Base-by-base conservation (phyloP, 1,140 invertebrate species). In the Apocrypta bakeri region DNA sequence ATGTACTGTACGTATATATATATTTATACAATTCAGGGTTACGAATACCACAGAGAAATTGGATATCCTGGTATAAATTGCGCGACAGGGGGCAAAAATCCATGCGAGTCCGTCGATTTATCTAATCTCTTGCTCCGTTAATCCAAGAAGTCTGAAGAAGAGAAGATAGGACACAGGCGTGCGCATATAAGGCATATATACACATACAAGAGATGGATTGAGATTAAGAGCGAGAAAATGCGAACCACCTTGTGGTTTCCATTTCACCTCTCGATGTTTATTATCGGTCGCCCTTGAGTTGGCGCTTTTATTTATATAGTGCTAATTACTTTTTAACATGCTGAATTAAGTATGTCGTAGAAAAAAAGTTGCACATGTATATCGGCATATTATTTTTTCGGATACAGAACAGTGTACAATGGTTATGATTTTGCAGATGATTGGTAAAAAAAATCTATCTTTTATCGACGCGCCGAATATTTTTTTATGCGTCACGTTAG, bases 61-160 rank as follows among this genome's bases (percentile, higher is more conserved):
- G 68, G 78, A 72, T 71, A 79, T n/a, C 17, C 37, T n/a, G n/a
- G 69, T 33, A 69, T 79, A 48, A 33, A 61, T 37, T 21, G 79
- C 69, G 48, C 21, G 48, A 48, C 71, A 27, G 71, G 29, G 48
- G 74, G 74, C 11, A 37, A 21, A 75, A 75, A 40, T 69, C 42
- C 27, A 9, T 17, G 48, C 40, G 21, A 3, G 27, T 14, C 37
- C 27, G 4, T 17, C 31, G 27, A 74, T 81, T 81, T 81, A 81
- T 81, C 79, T 81, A 75, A 81, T 74, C 72, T 75, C 12, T 9
- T 24, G 61, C 24, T 31, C n/a, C 31, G 63, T 64, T 27, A 77
- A 74, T 73, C 27, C 33, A 27, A 7, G 31, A 64, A 24, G 27
- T 27, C 66, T 64, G 64, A 29, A 56, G 68, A 77, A 64, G 1